Evolutionary conservation across 1,140 invertebrate species (phyloP), one percentile per base, ranked within the genome.

Genomic region (Sinella curviseta): DNA sequence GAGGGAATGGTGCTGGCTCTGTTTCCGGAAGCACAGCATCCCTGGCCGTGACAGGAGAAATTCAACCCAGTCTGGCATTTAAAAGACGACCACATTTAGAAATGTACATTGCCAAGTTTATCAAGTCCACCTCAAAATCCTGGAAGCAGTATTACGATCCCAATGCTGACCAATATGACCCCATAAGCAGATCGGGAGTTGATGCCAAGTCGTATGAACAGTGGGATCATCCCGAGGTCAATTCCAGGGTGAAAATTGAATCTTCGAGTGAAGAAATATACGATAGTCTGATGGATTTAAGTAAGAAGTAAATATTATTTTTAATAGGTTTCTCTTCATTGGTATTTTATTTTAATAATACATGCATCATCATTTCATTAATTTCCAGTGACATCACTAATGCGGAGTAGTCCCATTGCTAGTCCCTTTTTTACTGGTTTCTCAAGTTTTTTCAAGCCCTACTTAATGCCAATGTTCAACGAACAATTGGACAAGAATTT

Each of bases 181-280:
- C 30, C 4, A 48, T 26, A 0, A 77, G 67, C 30, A 78, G 78
- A 31, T 30, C 33, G 30, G 81, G 83, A n/a, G 77, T 77, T 30
- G 77, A 80, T 30, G 48, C 65, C 0, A 78, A 80, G 67, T 76
- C 48, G 1, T 82, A 83, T 36, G 79, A 83, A 16, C 74, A 80
- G 30, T 57, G 73, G 24, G 20, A n/a, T 36, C 67, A 74, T 54
- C 31, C 54, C 28, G 78, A 82, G 4, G 79, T 82, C 26, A 60
- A n/a, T 24, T 60, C 31, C 8, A 48, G 65, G 4, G 54, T 83
- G n/a, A 14, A 28, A 0, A 76, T 81, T 54, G 31, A 70, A 35
- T 24, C 35, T 16, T 14, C 17, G 2, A 75, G 1, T n/a, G 77
- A 55, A 70, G 81, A 83, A 70, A 77, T 79, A 34, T 79, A 76